Percentiles rank a stretch among this genome's conserved stretches.
Conservation (phyloP, 2,888 invertebrate species). For the Drosophila anomalata region DNA sequence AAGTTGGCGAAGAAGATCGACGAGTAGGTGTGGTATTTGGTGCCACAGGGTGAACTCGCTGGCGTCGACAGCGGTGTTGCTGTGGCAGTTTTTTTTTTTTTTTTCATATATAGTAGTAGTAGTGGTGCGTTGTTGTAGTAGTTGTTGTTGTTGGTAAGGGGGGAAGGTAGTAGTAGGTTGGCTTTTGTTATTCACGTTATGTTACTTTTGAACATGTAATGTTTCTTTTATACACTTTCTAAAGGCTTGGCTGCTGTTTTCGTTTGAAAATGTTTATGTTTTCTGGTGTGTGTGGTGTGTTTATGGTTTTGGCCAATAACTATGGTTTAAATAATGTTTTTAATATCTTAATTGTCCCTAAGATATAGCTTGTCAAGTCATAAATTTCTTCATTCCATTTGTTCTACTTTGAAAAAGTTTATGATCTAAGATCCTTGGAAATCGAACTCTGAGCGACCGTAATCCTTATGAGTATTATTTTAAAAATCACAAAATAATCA, state of each 20-base stretch:
- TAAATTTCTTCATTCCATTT: too few relatives aligned
- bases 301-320: constrained; percentile 1
- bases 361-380: too few relatives aligned
- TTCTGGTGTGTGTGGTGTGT: constrained; percentile 26
- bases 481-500: too few relatives aligned
- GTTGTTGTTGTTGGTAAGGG: constrained; percentile 37
- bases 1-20: constrained; percentile 83
- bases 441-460: too few relatives aligned
- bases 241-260: constrained; percentile 66
- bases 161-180: constrained; percentile 80
- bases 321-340: constrained; percentile 11
- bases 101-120: constrained; percentile 27
- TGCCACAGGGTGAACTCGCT: constrained; percentile 82
- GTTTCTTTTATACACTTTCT: constrained; percentile 64
- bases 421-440: too few relatives aligned
- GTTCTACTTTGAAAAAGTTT: too few relatives aligned
- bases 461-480: too few relatives aligned
- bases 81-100: constrained; percentile 63
- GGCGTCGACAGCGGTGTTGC: constrained; percentile 83
- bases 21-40: constrained; percentile 82
- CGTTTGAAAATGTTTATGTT: constrained; percentile 48
- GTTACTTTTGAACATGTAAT: constrained; percentile 74
- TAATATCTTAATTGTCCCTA: too few relatives aligned
- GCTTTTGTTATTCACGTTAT: constrained; percentile 80
- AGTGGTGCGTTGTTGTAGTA: constrained; percentile 22